Base-by-base conservation (phyloP, 2,888 invertebrate species). In the Cheilosia urbana region DNA sequence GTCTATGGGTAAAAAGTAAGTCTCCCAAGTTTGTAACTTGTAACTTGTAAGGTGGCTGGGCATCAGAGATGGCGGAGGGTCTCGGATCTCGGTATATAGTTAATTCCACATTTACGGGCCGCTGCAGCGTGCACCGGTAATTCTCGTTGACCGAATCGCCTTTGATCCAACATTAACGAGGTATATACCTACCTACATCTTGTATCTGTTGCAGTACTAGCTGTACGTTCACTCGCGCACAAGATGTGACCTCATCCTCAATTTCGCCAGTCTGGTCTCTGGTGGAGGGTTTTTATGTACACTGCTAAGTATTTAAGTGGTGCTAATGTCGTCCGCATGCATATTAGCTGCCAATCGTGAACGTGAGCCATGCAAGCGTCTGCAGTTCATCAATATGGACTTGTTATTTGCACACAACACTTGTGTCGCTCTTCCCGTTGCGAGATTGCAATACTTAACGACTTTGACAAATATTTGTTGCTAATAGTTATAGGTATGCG, bases 61-160 rank as follows among this genome's bases (percentile, higher is more conserved):
- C 27, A n/a, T n/a, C n/a, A 13, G n/a, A 37, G 65, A 34, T 24
- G 37, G 27, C 27, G 6, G 6, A 6, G 27, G 27, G 27, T 27
- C 27, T 27, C 27, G 27, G 27, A 37, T n/a, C 24, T 24, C 37
- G 13, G 21, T 65, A 11, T 34, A 45, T 19, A 9, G 24, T 51
- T 9, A 69, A 45, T 57, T 57, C 34, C 27, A 42, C 19, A 27
- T 17, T 27, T 27, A 37, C 40, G 65, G 21, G 24, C 51, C 17
- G n/a, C 45, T 47, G 47, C 49, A 53, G 34, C 53, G 72, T 72
- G 72, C 72, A 40, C 19, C 11, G 24, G 72, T 72, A 53, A 53
- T 62, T 72, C 60, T 72, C 53, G 72, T 72, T 72, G 62, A 72
- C 72, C 72, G 53, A 62, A 62, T 72, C 62, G 62, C 72, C 62